Evolutionary conservation across 2,888 invertebrate species (phyloP), one percentile per base, ranked within the genome.

Genomic region (Tolmerus cingulatus): DNA sequence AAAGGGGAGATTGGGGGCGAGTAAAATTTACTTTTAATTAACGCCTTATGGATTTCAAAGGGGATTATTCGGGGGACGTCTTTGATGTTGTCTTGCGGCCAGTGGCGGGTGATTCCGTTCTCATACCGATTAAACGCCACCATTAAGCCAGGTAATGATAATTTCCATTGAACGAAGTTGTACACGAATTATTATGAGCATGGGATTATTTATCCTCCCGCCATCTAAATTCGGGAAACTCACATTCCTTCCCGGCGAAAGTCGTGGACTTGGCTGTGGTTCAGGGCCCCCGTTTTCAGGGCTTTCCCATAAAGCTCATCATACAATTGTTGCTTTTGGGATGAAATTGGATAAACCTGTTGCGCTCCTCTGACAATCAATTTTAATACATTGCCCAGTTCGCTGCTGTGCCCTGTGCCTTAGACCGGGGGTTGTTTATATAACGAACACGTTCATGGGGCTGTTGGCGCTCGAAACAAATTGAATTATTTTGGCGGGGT

Each of bases 291-390:
- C 66, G 30, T 66, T 12, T 66, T 14, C 27, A 27, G 66, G 66
- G 66, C 27, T 66, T 66, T n/a, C 27, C 66, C 66, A 66, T 23
- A 66, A 66, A 66, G 66, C 66, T 27, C 66, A 9, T 66, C 51
- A 51, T 46, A 79, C 79, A 51, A 79, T 79, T 79, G 46, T 51
- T 34, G 79, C 79, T 79, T 27, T 66, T 51, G 30, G 51, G 79
- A 79, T 79, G 51, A 79, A 79, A 79, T 23, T 79, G 79, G 51
- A 51, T 79, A 46, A 79, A 79, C 51, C 51, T 79, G 79, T 79
- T 79, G 79, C 79, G 46, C 51, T 66, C 12, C 66, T 66, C 66
- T 66, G 27, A 23, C 27, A 66, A 66, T 66, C 66, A 66, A 66
- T 19, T 66, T 66, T 66, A 19, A 66, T 66, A 66, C 66, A 66